Evolutionary conservation across 2,797 vertebrate species (phyloP), one percentile per base, ranked within the genome.

Genomic region (Bryconaethiops microstoma): DNA sequence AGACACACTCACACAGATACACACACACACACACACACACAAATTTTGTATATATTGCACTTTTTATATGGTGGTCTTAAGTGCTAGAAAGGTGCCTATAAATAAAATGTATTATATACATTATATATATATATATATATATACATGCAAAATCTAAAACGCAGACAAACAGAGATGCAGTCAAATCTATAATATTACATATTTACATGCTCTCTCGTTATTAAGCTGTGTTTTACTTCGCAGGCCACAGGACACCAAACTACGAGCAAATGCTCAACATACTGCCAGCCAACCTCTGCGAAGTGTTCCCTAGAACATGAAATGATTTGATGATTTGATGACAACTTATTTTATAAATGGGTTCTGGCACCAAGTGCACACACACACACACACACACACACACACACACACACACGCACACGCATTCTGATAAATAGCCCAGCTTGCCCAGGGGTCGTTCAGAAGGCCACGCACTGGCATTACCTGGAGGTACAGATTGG

Each of bases 281-380:
- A 87, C 91, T 77, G 84, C 90, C 62, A 88, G 84, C 90, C 62
- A 88, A 89, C 89, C 90, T 91, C 90, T 78, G 71, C 91, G 86
- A 91, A 45, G 90, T 93, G 91, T 90, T 92, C 91, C 80, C 83
- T 92, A 90, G 90, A 92, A 92, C 92, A 92, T 92, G 87, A 90
- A 92, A 92, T 62, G 89, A 94, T 92, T 91, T 90, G 89, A 92
- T 93, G 92, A 92, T 92, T 92, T 92, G 91, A 93, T 94, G 92
- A 93, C 91, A 92, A 90, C 91, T 93, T 90, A 93, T 93, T 93
- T 93, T 84, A 85, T 86, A 92, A 92, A 95, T 94, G 90, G 90
- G 90, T 93, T 92, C 91, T 90, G 92, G 92, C 92, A 93, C 91
- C 91, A 93, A 93, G 94, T 91, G 90, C 29, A 35, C n/a, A 59